Conservation (phyloP, 2,797 vertebrate genomes). For the Mareca strepera region DNA sequence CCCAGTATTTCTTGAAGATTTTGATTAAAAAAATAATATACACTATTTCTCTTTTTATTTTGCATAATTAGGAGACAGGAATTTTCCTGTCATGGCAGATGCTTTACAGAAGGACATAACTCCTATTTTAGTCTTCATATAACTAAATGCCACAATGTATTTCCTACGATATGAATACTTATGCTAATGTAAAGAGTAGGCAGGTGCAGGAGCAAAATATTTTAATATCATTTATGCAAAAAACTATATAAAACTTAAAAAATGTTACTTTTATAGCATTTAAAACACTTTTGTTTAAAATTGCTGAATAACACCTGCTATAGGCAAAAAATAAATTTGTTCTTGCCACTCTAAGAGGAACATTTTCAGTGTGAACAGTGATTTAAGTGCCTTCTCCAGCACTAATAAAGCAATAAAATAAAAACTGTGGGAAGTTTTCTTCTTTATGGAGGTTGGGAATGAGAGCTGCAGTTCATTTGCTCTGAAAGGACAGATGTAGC, state of each 20-base stretch:
- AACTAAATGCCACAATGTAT: slow-evolving; percentile 42
- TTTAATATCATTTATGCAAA: slow-evolving; percentile 71
- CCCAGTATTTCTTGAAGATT: background rate
- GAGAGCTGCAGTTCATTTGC: background rate
- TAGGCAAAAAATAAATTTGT: slow-evolving; percentile 45
- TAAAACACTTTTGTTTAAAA: slow-evolving; percentile 58
- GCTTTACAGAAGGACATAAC: slow-evolving; percentile 67
- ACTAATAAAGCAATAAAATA: slow-evolving; percentile 9
- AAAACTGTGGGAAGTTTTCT: background rate
- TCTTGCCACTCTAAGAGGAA: slow-evolving; percentile 16
- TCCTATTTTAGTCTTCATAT: slow-evolving; percentile 39
- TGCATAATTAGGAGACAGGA: background rate
- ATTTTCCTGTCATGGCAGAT: slow-evolving; percentile 41
- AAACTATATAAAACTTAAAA: slow-evolving; percentile 64
- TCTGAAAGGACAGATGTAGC: slow-evolving; percentile 25
- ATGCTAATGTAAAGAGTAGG: slow-evolving; percentile 74
- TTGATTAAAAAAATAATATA: background rate
- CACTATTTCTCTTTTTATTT: background rate
- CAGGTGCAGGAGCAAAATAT: slow-evolving; percentile 74
- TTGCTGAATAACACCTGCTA: slow-evolving; percentile 72
- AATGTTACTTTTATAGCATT: slow-evolving; percentile 57
- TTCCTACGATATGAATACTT: slow-evolving; percentile 66
- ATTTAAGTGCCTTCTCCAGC: background rate
- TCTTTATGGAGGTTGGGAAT: background rate
- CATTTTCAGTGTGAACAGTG: background rate